phyloP scores from a whole-genome alignment of 2,888 invertebrate genomes.

The Erannis defoliaria region DNA sequence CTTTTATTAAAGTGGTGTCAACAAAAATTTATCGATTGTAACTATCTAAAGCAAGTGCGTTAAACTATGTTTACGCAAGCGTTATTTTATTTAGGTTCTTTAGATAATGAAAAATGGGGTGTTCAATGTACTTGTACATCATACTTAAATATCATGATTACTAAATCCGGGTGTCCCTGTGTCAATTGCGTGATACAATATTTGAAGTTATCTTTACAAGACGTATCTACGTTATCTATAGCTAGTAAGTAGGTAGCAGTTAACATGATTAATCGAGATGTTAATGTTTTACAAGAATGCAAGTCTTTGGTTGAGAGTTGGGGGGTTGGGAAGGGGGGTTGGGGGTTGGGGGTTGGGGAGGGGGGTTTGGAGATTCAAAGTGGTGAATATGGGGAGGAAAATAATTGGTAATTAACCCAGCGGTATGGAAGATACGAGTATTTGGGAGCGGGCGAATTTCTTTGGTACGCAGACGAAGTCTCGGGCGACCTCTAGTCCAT shows the following conservation, averaged over 20 bases:
- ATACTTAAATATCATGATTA: neutral
- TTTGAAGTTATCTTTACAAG: conserved; percentile 1
- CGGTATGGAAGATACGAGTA: no score
- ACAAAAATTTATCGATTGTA: neutral
- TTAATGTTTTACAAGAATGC: no score
- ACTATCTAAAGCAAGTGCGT: neutral
- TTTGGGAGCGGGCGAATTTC: no score
- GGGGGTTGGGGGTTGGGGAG: no score
- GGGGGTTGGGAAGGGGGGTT: no score
- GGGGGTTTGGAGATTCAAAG: no score
- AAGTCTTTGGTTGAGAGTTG: no score
- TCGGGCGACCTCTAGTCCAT: no score
- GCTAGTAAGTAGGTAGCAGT: neutral
- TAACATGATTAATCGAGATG: no score
- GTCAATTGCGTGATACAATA: neutral
- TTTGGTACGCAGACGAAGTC: no score
- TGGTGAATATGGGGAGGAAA: no score
- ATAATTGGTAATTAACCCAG: no score
- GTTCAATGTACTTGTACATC: neutral
- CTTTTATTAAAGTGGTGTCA: neutral
- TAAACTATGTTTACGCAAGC: neutral
- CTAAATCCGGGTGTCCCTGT: neutral
- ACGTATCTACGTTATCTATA: neutral
- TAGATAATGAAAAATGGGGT: conserved; percentile 8
- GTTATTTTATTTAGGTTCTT: neutral